A percentile compares a stretch with the other conserved stretches of the same genome.
Conservation (phyloP, 2,113 vertebrate genomes). For the Gasterosteus nipponicus region DNA sequence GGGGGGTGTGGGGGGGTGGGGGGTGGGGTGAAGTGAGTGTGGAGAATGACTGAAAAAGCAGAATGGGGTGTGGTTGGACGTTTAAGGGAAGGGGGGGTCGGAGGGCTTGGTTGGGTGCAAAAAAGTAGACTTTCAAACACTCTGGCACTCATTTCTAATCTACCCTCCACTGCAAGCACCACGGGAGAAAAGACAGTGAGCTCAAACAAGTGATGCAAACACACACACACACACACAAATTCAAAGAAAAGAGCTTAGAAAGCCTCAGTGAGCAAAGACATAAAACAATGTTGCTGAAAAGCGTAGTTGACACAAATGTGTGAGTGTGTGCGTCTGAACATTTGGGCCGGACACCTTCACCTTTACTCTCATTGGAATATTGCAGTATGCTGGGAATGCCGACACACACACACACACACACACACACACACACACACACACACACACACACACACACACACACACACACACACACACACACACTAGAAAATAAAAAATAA, state of each 20-base stretch:
- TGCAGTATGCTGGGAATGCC: slow-evolving; percentile 24
- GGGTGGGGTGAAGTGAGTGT: slow-evolving; percentile 32
- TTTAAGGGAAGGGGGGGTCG: background rate
- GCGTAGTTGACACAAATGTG: background rate
- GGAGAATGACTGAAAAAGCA: slow-evolving; percentile 54
- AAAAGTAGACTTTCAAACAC: slow-evolving; percentile 58
- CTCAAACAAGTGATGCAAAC: slow-evolving; percentile 51
- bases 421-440: slow-evolving; percentile 1
- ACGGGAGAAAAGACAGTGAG: slow-evolving; percentile 44
- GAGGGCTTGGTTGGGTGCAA: background rate
- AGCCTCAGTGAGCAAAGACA: slow-evolving; percentile 6
- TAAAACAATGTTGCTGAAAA: background rate
- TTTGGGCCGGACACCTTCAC: background rate
- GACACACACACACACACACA: background rate
- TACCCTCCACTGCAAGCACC: slow-evolving; percentile 46
- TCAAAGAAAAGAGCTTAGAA: slow-evolving; percentile 4
- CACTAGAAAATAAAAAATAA: background rate
- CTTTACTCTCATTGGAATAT: background rate
- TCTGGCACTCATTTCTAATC: slow-evolving; percentile 54
- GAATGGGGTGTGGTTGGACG: slow-evolving; percentile 33
- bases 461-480: slow-evolving; percentile 6
- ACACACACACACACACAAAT: slow-evolving; percentile 35
- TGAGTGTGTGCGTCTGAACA: slow-evolving; percentile 16
- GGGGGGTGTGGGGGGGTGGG: background rate
- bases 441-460: background rate